These are phyloP conservation scores for Siderastrea siderea DNA, from an alignment of 92 coral and sea anemone species.

Conservation along the genomic window DNA sequence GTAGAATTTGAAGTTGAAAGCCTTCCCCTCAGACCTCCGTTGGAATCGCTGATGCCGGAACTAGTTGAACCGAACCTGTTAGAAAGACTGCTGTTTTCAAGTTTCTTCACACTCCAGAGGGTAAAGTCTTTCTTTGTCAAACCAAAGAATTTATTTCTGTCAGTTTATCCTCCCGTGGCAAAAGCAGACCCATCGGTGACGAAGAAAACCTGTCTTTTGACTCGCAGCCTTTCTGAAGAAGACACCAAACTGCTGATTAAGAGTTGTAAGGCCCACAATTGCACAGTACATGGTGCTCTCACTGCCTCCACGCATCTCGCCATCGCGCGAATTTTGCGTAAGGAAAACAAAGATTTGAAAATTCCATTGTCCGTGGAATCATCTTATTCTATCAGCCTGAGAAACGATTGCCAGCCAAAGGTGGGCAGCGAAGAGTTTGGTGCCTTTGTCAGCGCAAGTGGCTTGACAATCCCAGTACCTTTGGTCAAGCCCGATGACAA, in stretches of 20 bases:
- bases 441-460: constrained; percentile 32
- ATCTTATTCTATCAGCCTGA: constrained; percentile 29
- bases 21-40: constrained; percentile 38
- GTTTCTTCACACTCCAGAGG: constrained; percentile 14
- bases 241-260: constrained; percentile 42
- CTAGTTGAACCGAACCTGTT: constrained; percentile 6
- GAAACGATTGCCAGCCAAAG: constrained; percentile 46
- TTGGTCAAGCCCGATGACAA: not conserved
- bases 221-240: constrained; percentile 37
- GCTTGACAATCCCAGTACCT: constrained; percentile 25
- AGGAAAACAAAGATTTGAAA: constrained; percentile 1
- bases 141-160: constrained; percentile 36
- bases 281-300: constrained; percentile 63
- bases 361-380: constrained; percentile 28
- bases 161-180: constrained; percentile 40
- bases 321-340: constrained; percentile 28
- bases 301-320: constrained; percentile 56
- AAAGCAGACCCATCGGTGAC: constrained; percentile 33
- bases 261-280: constrained; percentile 44
- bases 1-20: constrained; percentile 32
- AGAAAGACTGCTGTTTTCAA: constrained; percentile 24
- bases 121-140: constrained; percentile 20
- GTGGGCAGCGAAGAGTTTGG: constrained; percentile 26
- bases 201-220: constrained; percentile 48
- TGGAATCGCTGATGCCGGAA: constrained; percentile 9